These are phyloP conservation scores for Pseudopipra pipra DNA, from an alignment of 2,113 vertebrate species.

Conservation along the genomic window DNA sequence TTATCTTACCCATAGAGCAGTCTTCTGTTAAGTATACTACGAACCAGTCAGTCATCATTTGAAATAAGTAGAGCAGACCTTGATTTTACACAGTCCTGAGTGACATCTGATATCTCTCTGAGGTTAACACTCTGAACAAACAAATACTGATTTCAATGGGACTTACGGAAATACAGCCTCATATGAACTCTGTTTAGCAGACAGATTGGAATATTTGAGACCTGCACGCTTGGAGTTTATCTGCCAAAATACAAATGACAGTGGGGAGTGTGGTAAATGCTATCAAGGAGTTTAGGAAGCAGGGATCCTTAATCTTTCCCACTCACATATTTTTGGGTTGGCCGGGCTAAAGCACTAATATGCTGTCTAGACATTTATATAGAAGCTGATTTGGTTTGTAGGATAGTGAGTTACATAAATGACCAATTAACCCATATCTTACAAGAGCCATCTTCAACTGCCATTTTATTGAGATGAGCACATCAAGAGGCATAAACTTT, in stretches of 20 bases:
- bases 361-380: slow-evolving; percentile 33
- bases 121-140: not conserved
- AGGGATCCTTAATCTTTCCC: not conserved
- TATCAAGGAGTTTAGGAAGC: not conserved
- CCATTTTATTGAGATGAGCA: slow-evolving; percentile 3
- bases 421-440: slow-evolving; percentile 5
- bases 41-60: not conserved
- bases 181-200: not conserved
- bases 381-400: slow-evolving; percentile 19
- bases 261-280: not conserved
- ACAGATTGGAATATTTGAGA: not conserved
- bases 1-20: not conserved
- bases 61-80: not conserved
- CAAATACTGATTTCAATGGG: not conserved
- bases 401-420: not conserved
- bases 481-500: not conserved
- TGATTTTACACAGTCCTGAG: not conserved
- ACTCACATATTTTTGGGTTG: not conserved
- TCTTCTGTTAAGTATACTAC: not conserved
- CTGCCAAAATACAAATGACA: not conserved
- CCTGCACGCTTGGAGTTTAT: not conserved
- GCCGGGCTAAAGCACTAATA: not conserved
- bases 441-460: not conserved
- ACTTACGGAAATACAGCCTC: not conserved
- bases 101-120: not conserved